Base-by-base conservation (phyloP, 37 sponge, comb jelly and placozoan species). In the Bolinopsis microptera region DNA sequence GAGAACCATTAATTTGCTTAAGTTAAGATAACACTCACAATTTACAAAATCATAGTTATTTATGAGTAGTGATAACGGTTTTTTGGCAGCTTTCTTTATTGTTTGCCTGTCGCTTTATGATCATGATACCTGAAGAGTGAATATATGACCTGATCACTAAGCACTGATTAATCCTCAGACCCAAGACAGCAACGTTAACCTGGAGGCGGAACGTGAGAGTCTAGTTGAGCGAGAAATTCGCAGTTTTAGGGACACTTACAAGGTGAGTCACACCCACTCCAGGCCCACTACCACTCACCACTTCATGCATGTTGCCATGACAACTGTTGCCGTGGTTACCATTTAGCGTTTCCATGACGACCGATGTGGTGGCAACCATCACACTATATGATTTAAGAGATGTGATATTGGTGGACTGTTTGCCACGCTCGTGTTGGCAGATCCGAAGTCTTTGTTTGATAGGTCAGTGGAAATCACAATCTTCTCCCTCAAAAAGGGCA, bases 161-260 rank as follows among this genome's bases (percentile, higher is more conserved):
- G n/a, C n/a, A n/a, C n/a, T n/a, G n/a, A n/a, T n/a, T n/a, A n/a
- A n/a, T 48, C 33, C 33, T 31, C 80, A 77, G 80, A 77, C 80
- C 33, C 80, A 39, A 86, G 90, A 86, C 90, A 86, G 90, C 90
- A 41, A 24, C 27, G 90, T 86, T 0, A 86, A 86, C 33, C 95
- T 98, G 95, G 97, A 98, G 31, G 98, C 95, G 30, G 95, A 95
- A 67, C 94, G 95, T 93, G 95, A 95, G 34, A 95, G 94, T 0
- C 83, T 96, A 0, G 97, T 98, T 26, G 94, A 94, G 30, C 95
- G 96, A 40, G 98, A 98, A 92, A 98, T 98, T 39, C 93, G 93
- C n/a, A 93, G 74, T 93, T 93, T 93, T 93, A 93, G 93, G 41
- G 70, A 67, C 27, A 69, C 93, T 8, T 93, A 93, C 76, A 93